Percentiles rank a stretch among this genome's conserved stretches.
Evolutionary conservation across 2,888 invertebrate species (phyloP).

Genomic region (Mesorhabditis spiculigera): DNA sequence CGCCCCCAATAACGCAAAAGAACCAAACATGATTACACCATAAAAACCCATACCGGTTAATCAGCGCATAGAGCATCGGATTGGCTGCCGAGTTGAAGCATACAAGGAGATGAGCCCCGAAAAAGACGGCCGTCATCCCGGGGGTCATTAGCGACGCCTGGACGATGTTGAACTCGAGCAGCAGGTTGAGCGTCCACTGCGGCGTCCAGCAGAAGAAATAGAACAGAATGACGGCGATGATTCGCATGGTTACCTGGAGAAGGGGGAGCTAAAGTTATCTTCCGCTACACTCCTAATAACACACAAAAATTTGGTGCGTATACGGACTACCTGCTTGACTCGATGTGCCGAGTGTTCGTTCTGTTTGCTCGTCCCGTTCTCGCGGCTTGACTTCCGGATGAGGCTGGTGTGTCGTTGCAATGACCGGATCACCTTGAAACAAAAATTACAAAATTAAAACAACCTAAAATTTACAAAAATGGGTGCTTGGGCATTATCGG

Average conservation of each 20-base stretch:
- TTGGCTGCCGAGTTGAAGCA: slow-evolving; percentile 58
- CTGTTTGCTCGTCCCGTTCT: slow-evolving; percentile 6
- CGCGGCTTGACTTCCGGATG: slow-evolving; percentile 5
- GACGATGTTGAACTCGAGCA: slow-evolving; percentile 49
- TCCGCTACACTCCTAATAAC: not conserved
- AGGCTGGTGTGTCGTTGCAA: not conserved
- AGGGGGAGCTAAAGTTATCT: not conserved
- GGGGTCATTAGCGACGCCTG: slow-evolving; percentile 46
- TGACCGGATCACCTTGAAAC: not conserved
- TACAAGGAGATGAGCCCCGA: slow-evolving; percentile 49
- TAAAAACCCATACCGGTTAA: slow-evolving; percentile 39
- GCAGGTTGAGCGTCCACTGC: slow-evolving; percentile 53
- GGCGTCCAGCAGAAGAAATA: slow-evolving; percentile 57
- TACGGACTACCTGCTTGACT: slow-evolving; percentile 3
- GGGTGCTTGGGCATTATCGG: too few species aligned
- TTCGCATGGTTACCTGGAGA: slow-evolving; percentile 49
- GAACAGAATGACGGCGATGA: slow-evolving; percentile 54
- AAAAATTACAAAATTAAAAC: too few species aligned
- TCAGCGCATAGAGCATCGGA: slow-evolving; percentile 56
- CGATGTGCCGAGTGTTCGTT: not conserved
- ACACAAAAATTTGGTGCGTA: not conserved
- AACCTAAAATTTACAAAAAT: too few species aligned
- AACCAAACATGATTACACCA: too few species aligned
- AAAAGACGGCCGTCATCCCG: slow-evolving; percentile 51
- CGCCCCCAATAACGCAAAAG: too few species aligned